Evolutionary conservation across 2,113 vertebrate genomes (phyloP).

Genomic region (Lophochroa leadbeateri): DNA sequence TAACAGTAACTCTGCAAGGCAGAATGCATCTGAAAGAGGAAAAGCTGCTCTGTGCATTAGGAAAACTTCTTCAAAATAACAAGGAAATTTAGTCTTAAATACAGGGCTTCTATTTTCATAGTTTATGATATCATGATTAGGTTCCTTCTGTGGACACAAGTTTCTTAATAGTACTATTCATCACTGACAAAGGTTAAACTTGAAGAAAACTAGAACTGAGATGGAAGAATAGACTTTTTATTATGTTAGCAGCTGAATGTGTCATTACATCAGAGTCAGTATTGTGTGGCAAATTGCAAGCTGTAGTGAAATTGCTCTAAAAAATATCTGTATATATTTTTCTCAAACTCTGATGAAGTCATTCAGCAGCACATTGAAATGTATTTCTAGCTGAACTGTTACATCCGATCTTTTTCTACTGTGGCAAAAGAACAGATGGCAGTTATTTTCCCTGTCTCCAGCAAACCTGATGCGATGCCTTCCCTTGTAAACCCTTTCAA

Average conservation of each 20-base stretch:
- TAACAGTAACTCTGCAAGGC: background rate
- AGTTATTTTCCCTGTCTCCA: background rate
- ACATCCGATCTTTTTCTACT: background rate
- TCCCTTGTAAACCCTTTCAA: background rate
- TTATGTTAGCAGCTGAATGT: conserved; percentile 66
- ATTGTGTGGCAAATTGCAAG: conserved; percentile 58
- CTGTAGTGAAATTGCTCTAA: conserved; percentile 55
- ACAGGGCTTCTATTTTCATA: conserved; percentile 9
- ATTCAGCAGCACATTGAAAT: conserved; percentile 27
- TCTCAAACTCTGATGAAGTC: conserved; percentile 54
- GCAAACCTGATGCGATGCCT: background rate
- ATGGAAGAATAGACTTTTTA: conserved; percentile 51
- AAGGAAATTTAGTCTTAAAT: background rate
- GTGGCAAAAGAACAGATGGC: background rate
- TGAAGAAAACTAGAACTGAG: background rate
- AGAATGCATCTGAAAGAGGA: background rate
- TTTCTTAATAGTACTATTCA: conserved; percentile 38
- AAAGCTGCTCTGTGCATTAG: background rate
- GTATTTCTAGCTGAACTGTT: conserved; percentile 22
- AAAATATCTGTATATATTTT: conserved; percentile 55
- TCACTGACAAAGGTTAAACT: conserved; percentile 58
- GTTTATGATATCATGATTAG: conserved; percentile 28
- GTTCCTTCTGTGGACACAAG: conserved; percentile 38
- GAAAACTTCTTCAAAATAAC: background rate
- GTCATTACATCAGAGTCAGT: conserved; percentile 57